A percentile compares a stretch with the other conserved stretches of the same genome.
Evolutionary conservation across 1,140 invertebrate genomes (phyloP).

Genomic region (Zaprionus gabonicus): DNA sequence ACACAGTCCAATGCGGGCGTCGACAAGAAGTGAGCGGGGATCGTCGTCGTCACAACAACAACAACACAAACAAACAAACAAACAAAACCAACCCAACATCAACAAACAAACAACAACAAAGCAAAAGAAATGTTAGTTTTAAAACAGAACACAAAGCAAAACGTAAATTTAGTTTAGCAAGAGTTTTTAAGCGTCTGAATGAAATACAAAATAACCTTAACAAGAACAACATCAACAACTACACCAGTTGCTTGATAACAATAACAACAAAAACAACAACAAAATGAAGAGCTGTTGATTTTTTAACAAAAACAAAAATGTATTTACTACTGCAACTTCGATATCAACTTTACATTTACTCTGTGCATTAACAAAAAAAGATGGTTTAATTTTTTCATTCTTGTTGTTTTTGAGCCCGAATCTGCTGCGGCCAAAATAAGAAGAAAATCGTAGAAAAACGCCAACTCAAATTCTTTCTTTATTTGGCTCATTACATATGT

Average conservation of each 20-base stretch:
- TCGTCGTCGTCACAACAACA: conserved; percentile 14
- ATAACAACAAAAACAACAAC: background rate
- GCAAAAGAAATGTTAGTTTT: conserved; percentile 63
- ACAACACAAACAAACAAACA: conserved; percentile 24
- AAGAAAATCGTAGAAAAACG: background rate
- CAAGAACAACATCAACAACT: conserved; percentile 24
- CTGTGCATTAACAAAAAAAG: conserved; percentile 16
- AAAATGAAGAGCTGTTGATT: conserved; percentile 23
- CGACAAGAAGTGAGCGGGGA: conserved; percentile 63
- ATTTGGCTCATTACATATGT: conserved; percentile 60
- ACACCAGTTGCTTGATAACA: conserved; percentile 10
- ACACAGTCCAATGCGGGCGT: conserved; percentile 73
- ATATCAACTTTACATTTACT: conserved; percentile 27
- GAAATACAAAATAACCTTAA: conserved; percentile 35
- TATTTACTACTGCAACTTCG: conserved; percentile 23
- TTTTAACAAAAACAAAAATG: conserved; percentile 18
- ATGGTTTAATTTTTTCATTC: conserved; percentile 17
- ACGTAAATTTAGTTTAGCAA: conserved; percentile 70
- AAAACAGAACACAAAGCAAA: conserved; percentile 51
- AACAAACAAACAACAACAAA: conserved; percentile 48
- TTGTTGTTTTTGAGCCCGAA: conserved; percentile 27
- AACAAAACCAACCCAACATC: conserved; percentile 34
- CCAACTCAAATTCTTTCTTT: conserved; percentile 19
- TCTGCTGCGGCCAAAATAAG: background rate
- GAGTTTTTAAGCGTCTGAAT: conserved; percentile 64